A percentile compares a stretch with the other conserved stretches of the same genome.
Evolutionary conservation across 64 coral and sea anemone species (phyloP).

Genomic region (Catalaphyllia jardinei): DNA sequence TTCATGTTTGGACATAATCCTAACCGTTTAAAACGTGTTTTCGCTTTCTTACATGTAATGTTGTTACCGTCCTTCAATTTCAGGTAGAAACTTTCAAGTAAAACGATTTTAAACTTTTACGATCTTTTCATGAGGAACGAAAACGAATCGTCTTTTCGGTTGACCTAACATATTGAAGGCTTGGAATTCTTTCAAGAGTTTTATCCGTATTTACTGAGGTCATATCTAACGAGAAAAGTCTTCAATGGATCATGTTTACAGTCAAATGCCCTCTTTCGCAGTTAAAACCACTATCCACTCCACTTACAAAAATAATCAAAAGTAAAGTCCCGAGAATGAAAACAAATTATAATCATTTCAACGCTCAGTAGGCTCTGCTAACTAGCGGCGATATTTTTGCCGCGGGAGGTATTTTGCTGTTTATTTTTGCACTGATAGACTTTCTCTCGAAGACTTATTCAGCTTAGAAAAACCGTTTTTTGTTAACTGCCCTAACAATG

Average conservation of each 20-base stretch:
- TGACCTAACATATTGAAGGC: not conserved
- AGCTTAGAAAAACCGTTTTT: not conserved
- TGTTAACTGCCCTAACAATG: not conserved
- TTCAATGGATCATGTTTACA: not conserved
- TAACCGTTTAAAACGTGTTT: too few relatives aligned
- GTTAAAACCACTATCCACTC: not conserved
- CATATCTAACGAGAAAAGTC: not conserved
- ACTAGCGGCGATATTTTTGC: constrained; percentile 3
- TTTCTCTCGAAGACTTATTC: not conserved
- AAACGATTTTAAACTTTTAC: not conserved
- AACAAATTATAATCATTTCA: constrained; percentile 14
- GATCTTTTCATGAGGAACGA: not conserved
- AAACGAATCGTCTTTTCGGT: not conserved
- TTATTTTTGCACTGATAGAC: not conserved
- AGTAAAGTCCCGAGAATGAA: not conserved
- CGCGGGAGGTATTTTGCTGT: constrained; percentile 3
- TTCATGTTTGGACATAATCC: too few relatives aligned
- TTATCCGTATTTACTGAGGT: not conserved
- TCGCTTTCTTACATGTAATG: too few relatives aligned
- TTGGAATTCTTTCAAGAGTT: not conserved
- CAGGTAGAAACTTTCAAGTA: not conserved
- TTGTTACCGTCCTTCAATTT: not conserved
- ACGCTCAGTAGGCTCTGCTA: not conserved
- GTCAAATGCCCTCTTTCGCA: not conserved
- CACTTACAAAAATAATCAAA: not conserved